Conservation (phyloP, 2,113 vertebrate genomes). For the Rhinoptilus africanus region DNA sequence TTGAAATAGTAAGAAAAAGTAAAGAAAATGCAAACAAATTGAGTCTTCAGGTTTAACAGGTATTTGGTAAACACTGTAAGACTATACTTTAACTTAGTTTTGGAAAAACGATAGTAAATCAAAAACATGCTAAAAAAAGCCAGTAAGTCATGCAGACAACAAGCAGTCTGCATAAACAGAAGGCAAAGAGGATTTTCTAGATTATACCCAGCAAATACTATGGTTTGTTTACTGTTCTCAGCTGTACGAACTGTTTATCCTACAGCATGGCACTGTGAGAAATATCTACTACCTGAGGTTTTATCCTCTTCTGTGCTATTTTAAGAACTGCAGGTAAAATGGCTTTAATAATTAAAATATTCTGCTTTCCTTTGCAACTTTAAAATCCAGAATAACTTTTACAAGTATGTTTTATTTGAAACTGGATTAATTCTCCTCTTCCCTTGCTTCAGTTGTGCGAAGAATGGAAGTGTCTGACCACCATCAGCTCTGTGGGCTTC, state of each 20-base stretch:
- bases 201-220: not conserved
- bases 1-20: not conserved
- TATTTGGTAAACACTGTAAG: not conserved
- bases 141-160: not conserved
- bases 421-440: not conserved
- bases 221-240: not conserved
- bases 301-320: not conserved
- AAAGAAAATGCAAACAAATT: not conserved
- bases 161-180: not conserved
- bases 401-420: not conserved
- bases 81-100: not conserved
- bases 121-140: not conserved
- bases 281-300: not conserved
- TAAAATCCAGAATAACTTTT: not conserved
- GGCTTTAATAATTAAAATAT: not conserved
- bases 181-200: not conserved
- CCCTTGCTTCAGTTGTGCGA: not conserved
- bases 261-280: not conserved
- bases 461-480: not conserved
- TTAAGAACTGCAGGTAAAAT: not conserved
- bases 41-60: not conserved
- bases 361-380: not conserved
- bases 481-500: fast-evolving
- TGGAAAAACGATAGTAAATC: not conserved
- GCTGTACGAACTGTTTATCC: not conserved